Percentiles rank a stretch among this genome's conserved stretches.
Evolutionary conservation across 2,888 invertebrate species (phyloP).

Genomic region (Papilio demoleus): DNA sequence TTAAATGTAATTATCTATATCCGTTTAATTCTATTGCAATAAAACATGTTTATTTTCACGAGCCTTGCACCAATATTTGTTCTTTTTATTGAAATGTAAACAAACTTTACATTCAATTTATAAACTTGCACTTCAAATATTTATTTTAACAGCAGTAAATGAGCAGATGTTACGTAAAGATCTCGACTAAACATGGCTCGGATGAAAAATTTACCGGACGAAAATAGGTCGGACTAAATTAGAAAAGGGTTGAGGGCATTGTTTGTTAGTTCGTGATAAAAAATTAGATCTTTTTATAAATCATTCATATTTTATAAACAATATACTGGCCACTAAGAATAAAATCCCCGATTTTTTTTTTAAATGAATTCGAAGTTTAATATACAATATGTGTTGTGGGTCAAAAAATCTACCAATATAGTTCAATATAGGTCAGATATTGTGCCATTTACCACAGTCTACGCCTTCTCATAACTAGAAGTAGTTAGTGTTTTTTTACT

Average conservation of each 20-base stretch:
- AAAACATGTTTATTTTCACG: not conserved
- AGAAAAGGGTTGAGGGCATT: conserved; percentile 1
- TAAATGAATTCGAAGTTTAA: too few species aligned
- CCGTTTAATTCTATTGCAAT: not conserved
- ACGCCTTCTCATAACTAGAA: conserved; percentile 45
- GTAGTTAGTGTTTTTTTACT: conserved; percentile 42
- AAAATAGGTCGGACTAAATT: conserved; percentile 34
- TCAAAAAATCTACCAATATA: too few species aligned
- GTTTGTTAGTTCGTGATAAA: conserved; percentile 4
- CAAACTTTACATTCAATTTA: not conserved
- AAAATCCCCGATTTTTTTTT: too few species aligned
- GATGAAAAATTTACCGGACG: conserved; percentile 11
- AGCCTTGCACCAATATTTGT: not conserved
- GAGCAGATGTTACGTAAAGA: conserved; percentile 22
- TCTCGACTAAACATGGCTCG: conserved; percentile 4
- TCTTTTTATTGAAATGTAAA: not conserved
- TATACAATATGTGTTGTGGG: too few species aligned
- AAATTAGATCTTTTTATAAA: not conserved
- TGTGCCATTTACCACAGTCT: not conserved
- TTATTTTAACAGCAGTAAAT: conserved; percentile 13
- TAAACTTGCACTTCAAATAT: not conserved
- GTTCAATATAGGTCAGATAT: not conserved
- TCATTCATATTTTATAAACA: too few species aligned
- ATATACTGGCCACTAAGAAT: too few species aligned
- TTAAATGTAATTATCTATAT: not conserved